Conservation (phyloP, 64 coral and sea anemone species). For the Montipora efflorescens region DNA sequence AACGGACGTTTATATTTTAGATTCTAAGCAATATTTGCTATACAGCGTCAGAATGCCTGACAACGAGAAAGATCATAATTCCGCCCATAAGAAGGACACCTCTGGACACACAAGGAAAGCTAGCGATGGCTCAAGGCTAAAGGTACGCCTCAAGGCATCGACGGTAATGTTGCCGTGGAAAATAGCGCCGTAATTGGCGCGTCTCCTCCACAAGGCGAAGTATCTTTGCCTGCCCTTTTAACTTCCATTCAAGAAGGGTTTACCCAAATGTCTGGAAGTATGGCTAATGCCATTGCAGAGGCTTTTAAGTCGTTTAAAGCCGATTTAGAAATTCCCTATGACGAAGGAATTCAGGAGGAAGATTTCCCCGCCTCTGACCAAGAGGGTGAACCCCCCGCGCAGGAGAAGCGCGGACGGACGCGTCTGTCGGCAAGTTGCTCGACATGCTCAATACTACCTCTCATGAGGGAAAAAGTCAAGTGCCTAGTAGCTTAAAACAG, state of each 20-base stretch:
- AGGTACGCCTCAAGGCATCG: neutral
- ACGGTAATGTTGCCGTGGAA: conserved; percentile 32
- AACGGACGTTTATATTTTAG: too few relatives aligned
- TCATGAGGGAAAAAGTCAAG: conserved; percentile 39
- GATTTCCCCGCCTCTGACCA: neutral
- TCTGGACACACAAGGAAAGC: conserved; percentile 1
- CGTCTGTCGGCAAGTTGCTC: neutral
- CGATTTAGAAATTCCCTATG: neutral
- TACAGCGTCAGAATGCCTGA: neutral
- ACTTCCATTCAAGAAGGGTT: conserved; percentile 36
- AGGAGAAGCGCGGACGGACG: neutral
- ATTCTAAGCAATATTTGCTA: too few relatives aligned
- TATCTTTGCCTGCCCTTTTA: neutral
- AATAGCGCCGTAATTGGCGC: conserved; percentile 35
- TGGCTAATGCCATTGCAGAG: conserved; percentile 57
- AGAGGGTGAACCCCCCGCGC: neutral
- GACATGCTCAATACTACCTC: neutral
- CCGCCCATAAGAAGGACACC: neutral
- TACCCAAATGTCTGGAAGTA: conserved; percentile 7
- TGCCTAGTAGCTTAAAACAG: conserved; percentile 26
- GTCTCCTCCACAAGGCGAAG: neutral
- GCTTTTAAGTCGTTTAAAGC: conserved; percentile 30
- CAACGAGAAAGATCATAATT: neutral
- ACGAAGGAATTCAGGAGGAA: neutral
- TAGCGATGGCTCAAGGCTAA: neutral